A percentile compares a stretch with the other conserved stretches of the same genome.
Evolutionary conservation across 2,113 vertebrate genomes (phyloP).

Genomic region (Python bivittatus): DNA sequence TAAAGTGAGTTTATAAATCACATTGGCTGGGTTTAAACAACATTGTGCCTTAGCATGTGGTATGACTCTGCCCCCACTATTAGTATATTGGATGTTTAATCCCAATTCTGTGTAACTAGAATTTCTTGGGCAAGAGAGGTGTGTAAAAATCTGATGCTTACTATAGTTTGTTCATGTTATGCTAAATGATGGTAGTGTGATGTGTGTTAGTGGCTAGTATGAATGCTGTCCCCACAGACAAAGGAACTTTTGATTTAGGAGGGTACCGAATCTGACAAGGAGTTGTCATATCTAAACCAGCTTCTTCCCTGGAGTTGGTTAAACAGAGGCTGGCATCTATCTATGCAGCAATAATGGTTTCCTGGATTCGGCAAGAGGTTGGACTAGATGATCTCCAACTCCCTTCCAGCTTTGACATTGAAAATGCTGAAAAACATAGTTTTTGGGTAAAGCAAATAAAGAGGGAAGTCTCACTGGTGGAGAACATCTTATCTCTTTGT

Average conservation of each 20-base stretch:
- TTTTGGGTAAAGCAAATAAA: background rate
- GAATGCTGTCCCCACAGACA: background rate
- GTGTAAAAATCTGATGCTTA: background rate
- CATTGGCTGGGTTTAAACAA: background rate
- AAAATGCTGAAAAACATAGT: background rate
- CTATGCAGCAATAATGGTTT: background rate
- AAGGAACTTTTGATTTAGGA: background rate
- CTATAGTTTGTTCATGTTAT: background rate
- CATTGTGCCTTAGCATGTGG: background rate
- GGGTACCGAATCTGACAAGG: background rate
- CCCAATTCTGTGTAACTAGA: background rate
- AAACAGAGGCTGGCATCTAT: background rate
- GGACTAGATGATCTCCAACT: background rate
- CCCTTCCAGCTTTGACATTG: background rate
- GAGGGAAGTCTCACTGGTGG: background rate
- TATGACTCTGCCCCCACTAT: background rate
- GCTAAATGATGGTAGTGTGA: background rate
- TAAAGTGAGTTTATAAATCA: background rate
- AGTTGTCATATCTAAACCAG: background rate
- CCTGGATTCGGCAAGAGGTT: background rate
- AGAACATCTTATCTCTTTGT: background rate
- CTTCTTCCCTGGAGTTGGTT: background rate
- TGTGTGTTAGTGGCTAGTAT: background rate
- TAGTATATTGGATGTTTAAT: background rate
- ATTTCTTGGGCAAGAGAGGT: background rate